These are phyloP conservation scores for Hydractinia symbiolongicarpus DNA, from an alignment of 30 jellyfish, hydroid and myxozoan genomes.

Conservation along the genomic window DNA sequence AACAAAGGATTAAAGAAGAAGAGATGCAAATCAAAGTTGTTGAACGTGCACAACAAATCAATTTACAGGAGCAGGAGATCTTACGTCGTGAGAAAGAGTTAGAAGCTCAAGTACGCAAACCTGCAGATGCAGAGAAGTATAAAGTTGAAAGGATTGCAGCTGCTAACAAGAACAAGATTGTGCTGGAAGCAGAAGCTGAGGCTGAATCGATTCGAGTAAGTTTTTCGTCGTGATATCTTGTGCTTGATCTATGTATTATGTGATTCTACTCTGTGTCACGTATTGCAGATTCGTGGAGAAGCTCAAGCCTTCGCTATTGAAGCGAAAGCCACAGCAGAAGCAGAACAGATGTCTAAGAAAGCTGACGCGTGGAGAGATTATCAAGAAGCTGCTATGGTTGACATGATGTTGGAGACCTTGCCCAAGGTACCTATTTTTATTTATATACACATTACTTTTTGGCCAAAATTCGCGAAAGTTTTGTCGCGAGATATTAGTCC, in stretches of 20 bases:
- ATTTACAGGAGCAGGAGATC: conserved; percentile 72
- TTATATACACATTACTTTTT: background rate
- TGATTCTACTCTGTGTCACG: background rate
- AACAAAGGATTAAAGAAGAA: conserved; percentile 82
- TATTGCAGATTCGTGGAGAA: conserved; percentile 76
- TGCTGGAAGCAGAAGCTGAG: conserved; percentile 88
- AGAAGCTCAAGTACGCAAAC: conserved; percentile 78
- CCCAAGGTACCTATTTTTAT: conserved; percentile 59
- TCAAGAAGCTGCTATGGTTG: conserved; percentile 98
- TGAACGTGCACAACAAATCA: conserved; percentile 83
- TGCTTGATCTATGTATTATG: background rate
- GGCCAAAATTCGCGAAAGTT: background rate
- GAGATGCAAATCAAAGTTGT: conserved; percentile 84
- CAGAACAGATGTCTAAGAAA: conserved; percentile 95
- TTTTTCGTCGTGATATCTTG: background rate
- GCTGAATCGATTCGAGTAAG: conserved; percentile 90
- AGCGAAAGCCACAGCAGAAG: conserved; percentile 90
- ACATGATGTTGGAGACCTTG: conserved; percentile 84
- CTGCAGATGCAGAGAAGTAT: conserved; percentile 94
- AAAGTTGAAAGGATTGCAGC: conserved; percentile 81
- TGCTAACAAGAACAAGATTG: conserved; percentile 57
- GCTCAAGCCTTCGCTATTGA: conserved; percentile 94
- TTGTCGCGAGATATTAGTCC: too few species aligned
- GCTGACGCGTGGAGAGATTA: conserved; percentile 97
- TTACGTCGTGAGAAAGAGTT: conserved; percentile 81